Percentiles rank a stretch among this genome's conserved stretches.
These are phyloP conservation scores for Bubo blakistoni DNA, from an alignment of 2,113 vertebrate species.

Conservation along the genomic window DNA sequence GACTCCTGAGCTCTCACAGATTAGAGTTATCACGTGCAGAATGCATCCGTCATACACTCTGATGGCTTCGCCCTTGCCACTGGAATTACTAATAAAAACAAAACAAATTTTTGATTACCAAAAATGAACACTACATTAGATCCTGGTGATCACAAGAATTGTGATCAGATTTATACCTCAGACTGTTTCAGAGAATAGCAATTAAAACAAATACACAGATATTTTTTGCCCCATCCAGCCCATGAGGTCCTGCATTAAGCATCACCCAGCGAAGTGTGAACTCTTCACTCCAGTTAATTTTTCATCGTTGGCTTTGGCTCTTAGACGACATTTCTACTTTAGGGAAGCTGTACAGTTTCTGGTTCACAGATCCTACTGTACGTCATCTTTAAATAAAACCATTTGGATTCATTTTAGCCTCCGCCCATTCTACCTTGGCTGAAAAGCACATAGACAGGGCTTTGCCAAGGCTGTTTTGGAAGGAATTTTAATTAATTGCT, in stretches of 20 bases:
- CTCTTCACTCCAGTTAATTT: neutral
- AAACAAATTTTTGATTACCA: neutral
- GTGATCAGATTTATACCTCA: neutral
- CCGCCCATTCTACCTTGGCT: neutral
- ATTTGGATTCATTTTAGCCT: neutral
- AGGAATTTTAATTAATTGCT: conserved; percentile 59
- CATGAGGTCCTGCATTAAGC: neutral
- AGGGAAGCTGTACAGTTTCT: neutral
- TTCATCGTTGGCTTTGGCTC: neutral
- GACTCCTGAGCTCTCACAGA: neutral
- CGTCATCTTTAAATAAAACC: neutral
- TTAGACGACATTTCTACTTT: neutral
- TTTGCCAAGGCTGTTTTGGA: conserved; percentile 18
- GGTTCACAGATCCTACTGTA: neutral
- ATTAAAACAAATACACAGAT: neutral
- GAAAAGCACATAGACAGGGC: neutral
- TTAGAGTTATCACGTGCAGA: neutral
- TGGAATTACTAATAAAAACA: neutral
- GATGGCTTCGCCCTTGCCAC: neutral
- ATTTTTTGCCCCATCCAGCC: neutral
- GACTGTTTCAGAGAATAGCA: neutral
- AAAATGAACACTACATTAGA: neutral
- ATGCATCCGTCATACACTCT: neutral
- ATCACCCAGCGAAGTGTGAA: neutral
- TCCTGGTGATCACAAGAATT: neutral